A percentile compares a stretch with the other conserved stretches of the same genome.
Evolutionary conservation across 2,113 vertebrate species (phyloP).

Genomic region (Rhipidura dahli): DNA sequence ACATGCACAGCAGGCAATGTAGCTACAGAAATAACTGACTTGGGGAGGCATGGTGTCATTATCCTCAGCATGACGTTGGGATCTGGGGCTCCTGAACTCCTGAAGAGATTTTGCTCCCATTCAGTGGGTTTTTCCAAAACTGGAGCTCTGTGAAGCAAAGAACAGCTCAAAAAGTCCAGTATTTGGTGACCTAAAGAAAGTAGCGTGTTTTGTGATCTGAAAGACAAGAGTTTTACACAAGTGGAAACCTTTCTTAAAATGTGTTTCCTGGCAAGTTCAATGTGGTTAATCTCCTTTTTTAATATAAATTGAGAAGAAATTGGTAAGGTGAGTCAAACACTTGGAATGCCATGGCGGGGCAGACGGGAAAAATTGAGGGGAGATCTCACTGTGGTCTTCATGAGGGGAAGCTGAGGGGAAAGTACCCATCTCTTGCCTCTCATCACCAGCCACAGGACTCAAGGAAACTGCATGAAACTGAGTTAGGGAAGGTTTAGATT

Average conservation of each 20-base stretch:
- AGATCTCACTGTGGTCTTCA: neutral
- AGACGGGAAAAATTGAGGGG: neutral
- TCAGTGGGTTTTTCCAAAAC: neutral
- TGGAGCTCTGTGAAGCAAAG: neutral
- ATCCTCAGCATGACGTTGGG: neutral
- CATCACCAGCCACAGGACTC: neutral
- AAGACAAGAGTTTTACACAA: neutral
- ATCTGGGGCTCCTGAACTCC: neutral
- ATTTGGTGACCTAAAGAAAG: neutral
- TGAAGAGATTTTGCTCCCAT: accelerated
- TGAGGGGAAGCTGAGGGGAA: neutral
- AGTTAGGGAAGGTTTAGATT: neutral
- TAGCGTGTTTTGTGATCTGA: accelerated
- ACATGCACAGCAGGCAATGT: accelerated
- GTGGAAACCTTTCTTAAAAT: neutral
- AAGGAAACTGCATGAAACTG: neutral
- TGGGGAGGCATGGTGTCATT: neutral
- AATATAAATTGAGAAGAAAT: neutral
- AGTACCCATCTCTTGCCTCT: neutral
- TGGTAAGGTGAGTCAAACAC: accelerated
- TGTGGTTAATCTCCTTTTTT: neutral
- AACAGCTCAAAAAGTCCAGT: neutral
- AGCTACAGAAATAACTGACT: neutral
- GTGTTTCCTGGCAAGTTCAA: neutral
- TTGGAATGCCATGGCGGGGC: too few relatives aligned